These are phyloP conservation scores for Drosophila orena DNA, from an alignment of 1,140 invertebrate genomes.

Conservation along the genomic window DNA sequence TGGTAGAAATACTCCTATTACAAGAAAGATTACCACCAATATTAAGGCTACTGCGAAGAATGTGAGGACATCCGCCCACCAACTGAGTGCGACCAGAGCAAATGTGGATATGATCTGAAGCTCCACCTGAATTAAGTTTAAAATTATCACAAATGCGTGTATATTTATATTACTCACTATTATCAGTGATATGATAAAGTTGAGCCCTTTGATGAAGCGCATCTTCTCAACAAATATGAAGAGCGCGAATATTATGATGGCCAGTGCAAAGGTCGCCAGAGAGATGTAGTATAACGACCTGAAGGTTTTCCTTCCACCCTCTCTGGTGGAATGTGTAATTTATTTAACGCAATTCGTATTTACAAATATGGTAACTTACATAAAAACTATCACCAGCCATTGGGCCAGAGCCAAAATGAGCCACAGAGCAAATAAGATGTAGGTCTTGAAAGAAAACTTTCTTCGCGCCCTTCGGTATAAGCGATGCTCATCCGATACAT, in stretches of 20 bases:
- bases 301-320: constrained; percentile 2
- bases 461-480: constrained; percentile 33
- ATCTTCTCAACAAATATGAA: constrained; percentile 52
- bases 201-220: constrained; percentile 27
- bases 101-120: constrained; percentile 47
- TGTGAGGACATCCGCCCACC: constrained; percentile 23
- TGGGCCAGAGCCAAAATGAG: constrained; percentile 38
- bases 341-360: too few species aligned
- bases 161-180: constrained; percentile 41
- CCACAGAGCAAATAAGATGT: constrained; percentile 39
- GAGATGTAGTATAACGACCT: constrained; percentile 5
- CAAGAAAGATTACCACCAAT: constrained; percentile 9
- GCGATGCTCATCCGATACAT: background rate
- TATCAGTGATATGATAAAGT: constrained; percentile 20
- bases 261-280: constrained; percentile 30
- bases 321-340: background rate
- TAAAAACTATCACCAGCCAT: constrained; percentile 18
- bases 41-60: constrained; percentile 16
- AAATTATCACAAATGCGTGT: background rate
- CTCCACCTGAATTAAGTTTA: constrained; percentile 30
- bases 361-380: constrained; percentile 20
- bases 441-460: constrained; percentile 30
- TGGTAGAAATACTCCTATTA: constrained; percentile 36
- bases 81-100: constrained; percentile 2
- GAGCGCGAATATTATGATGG: constrained; percentile 13